phyloP scores from a whole-genome alignment of 2,888 invertebrate genomes.

The Orchesella flavescens region DNA sequence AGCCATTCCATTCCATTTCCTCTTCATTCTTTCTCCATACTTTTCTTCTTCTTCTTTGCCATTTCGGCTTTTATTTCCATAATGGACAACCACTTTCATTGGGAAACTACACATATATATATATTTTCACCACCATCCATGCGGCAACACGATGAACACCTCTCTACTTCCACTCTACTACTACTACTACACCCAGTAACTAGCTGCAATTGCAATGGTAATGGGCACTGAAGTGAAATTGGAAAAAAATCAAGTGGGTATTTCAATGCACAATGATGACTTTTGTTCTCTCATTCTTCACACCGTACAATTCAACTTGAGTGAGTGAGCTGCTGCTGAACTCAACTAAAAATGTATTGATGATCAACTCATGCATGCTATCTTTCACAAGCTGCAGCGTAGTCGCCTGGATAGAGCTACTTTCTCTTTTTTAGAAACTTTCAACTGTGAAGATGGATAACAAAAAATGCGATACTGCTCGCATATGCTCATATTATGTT shows the following conservation, averaged over 20 bases:
- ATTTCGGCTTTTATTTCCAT: slow-evolving; percentile 43
- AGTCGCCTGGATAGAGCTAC: background rate
- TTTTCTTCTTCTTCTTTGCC: slow-evolving; percentile 35
- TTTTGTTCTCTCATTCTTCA: background rate
- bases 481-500: background rate
- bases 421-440: background rate
- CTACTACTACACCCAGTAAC: slow-evolving; percentile 28
- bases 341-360: background rate
- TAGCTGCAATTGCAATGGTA: slow-evolving; percentile 29
- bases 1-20: slow-evolving; percentile 28
- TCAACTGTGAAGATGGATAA: background rate
- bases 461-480: background rate
- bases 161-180: no score
- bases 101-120: no score
- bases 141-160: background rate
- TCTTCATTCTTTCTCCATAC: slow-evolving; percentile 13
- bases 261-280: slow-evolving; percentile 28
- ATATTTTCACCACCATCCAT: background rate
- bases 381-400: background rate
- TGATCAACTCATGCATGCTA: no score
- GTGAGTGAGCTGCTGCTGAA: background rate
- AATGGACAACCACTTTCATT: slow-evolving; percentile 45
- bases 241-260: slow-evolving; percentile 44
- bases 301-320: background rate
- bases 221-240: slow-evolving; percentile 48